Percentiles rank a stretch among this genome's conserved stretches.
Conservation (phyloP, 2,888 invertebrate species). For the Trichacis sp. region DNA sequence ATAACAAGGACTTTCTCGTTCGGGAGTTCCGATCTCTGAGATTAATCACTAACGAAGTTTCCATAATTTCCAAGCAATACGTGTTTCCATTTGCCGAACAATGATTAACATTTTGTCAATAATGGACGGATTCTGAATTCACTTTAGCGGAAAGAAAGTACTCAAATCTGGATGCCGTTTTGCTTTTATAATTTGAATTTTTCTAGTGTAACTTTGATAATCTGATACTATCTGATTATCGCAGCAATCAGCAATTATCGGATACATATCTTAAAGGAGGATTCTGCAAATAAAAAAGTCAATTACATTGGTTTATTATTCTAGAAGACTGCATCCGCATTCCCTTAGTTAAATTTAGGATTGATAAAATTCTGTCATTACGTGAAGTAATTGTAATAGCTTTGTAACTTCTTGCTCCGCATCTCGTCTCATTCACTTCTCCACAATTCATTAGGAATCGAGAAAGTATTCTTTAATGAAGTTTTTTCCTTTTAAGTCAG, state of each 20-base stretch:
- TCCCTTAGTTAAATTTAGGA: neutral
- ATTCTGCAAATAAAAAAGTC: neutral
- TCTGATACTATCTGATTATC: neutral
- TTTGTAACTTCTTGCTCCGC: conserved; percentile 15
- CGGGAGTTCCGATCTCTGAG: conserved; percentile 32
- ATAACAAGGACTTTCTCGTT: conserved; percentile 42
- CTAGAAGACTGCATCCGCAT: neutral
- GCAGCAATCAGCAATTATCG: neutral
- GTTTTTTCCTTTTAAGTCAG: too few relatives aligned
- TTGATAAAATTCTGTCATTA: conserved; percentile 6
- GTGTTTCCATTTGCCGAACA: conserved; percentile 17
- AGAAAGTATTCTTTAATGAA: too few relatives aligned
- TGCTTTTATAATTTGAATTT: too few relatives aligned
- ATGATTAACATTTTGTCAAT: too few relatives aligned
- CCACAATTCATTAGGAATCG: conserved; percentile 9
- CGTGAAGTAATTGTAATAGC: too few relatives aligned
- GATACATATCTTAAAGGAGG: too few relatives aligned
- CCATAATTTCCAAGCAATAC: conserved; percentile 31
- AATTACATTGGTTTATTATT: neutral
- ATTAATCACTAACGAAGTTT: conserved; percentile 43
- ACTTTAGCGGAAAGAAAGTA: too few relatives aligned
- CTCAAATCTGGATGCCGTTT: too few relatives aligned
- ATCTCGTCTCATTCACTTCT: too few relatives aligned
- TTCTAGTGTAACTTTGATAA: too few relatives aligned
- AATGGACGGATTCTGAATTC: too few relatives aligned